Conservation (phyloP, 2,113 vertebrate species). For the Cnemophilus loriae region DNA sequence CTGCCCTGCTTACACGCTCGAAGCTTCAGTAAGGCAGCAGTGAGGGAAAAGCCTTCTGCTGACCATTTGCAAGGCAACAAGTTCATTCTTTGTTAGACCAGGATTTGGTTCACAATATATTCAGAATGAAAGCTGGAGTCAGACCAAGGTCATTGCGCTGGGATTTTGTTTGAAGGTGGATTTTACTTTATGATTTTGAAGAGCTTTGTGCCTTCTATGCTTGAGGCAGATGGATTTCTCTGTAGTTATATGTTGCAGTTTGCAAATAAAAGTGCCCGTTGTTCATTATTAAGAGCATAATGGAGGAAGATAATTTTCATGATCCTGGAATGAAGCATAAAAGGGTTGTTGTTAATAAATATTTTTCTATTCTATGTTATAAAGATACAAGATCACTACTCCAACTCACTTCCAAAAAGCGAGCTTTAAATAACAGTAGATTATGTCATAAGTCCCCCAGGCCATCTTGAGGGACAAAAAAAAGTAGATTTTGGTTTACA, state of each 20-base stretch:
- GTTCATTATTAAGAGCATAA: constrained; percentile 1
- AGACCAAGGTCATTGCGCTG: background rate
- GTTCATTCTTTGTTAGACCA: constrained; percentile 24
- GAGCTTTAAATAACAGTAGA: background rate
- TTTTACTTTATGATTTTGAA: constrained; percentile 22
- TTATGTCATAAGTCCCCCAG: background rate
- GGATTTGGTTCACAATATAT: background rate
- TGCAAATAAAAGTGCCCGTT: constrained; percentile 41
- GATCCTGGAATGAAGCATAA: background rate
- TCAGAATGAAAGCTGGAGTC: constrained; percentile 23
- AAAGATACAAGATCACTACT: background rate
- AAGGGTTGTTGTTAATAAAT: background rate
- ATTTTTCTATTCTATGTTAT: background rate
- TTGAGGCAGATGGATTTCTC: constrained; percentile 47
- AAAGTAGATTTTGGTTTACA: background rate
- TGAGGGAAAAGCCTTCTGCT: background rate
- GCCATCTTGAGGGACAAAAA: background rate
- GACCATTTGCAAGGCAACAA: background rate
- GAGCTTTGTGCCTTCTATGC: background rate
- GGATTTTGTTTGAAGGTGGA: constrained; percentile 48
- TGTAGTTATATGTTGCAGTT: background rate
- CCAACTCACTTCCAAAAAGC: background rate
- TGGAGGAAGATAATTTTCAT: constrained; percentile 17
- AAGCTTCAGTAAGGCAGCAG: background rate
- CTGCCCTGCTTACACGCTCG: rapidly evolving